Base-by-base conservation (phyloP, 2,797 vertebrate genomes). In the Distichodus sexfasciatus region DNA sequence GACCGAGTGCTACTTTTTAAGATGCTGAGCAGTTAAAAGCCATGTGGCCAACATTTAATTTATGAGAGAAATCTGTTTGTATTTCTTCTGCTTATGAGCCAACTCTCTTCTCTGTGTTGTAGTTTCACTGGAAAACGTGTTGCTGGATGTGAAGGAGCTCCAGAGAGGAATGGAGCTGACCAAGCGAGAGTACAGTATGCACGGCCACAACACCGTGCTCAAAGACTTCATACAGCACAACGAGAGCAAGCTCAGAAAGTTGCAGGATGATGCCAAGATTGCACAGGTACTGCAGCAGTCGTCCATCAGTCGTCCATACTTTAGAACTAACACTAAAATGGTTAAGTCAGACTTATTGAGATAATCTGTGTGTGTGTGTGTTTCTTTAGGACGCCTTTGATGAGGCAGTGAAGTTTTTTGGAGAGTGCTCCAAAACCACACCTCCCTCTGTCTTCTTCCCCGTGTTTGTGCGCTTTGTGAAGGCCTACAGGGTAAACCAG, bases 391-490 rank as follows among this genome's bases (percentile, higher is more conserved):
- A 99, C 35, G 96, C 97, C 79, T 99, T 96, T 35, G 95, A 96
- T 40, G 96, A 98, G 66, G 96, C 88, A 26, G 95, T 98, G 71
- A 97, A 98, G 83, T 99, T 98, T 85, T 99, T 95, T 0, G 97
- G 97, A 10, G 96, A 99, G 86, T 98, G 94, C 72, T 86, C 94
- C 75, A 98, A 98, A 88, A 98, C 96, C 0, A 95, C 94, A 0
- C 96, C 97, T 0, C 97, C 97, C 0, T 98, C 97, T 0, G 94
- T 99, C 70, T 99, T 98, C 82, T 99, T 99, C 81, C 97, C 96
- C 0, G 95, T 98, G 76, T 98, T 99, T 77, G 97, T 99, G 64
- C 92, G 97, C 59, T 99, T 99, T 76, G 93, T 99, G 66, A 98
- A 92, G 84, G 95, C 97, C 36, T 99, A 98, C 86, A 95, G 95